These are phyloP conservation scores for Malurus cyaneus DNA, from an alignment of 2,113 vertebrate species.

Conservation along the genomic window DNA sequence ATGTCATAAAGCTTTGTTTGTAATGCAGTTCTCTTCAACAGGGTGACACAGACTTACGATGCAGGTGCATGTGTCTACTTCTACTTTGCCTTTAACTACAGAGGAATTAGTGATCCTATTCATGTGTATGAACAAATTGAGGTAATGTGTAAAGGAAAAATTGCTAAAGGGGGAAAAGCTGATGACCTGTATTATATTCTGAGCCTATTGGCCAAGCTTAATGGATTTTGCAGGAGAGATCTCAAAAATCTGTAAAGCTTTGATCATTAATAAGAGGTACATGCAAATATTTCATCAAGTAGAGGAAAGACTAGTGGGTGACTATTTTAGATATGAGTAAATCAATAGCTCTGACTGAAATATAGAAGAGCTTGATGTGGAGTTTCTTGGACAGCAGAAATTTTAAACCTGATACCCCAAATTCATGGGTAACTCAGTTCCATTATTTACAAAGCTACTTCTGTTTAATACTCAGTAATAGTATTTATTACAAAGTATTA, in stretches of 20 bases:
- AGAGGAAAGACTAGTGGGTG: not conserved
- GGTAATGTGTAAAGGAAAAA: conserved; percentile 72
- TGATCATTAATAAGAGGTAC: not conserved
- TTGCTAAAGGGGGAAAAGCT: not conserved
- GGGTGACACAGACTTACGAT: conserved; percentile 97
- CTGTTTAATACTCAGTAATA: not conserved
- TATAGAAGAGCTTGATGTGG: not conserved
- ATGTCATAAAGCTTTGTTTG: conserved; percentile 24
- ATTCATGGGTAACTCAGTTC: not conserved
- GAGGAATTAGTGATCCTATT: conserved; percentile 93
- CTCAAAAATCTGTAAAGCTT: not conserved
- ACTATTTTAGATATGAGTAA: not conserved
- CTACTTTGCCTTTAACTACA: conserved; percentile 99
- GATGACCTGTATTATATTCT: not conserved
- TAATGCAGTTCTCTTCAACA: conserved; percentile 69
- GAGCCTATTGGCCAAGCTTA: not conserved
- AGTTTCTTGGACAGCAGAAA: not conserved
- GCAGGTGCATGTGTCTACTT: conserved; percentile 97
- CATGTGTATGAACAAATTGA: conserved; percentile 94
- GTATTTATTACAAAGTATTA: too few relatives aligned
- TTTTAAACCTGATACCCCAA: not conserved
- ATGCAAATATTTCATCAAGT: not conserved
- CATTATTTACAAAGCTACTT: not conserved
- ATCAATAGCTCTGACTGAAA: not conserved
- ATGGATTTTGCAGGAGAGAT: not conserved